These are phyloP conservation scores for Perccottus glenii DNA, from an alignment of 2,113 vertebrate genomes.

Conservation along the genomic window DNA sequence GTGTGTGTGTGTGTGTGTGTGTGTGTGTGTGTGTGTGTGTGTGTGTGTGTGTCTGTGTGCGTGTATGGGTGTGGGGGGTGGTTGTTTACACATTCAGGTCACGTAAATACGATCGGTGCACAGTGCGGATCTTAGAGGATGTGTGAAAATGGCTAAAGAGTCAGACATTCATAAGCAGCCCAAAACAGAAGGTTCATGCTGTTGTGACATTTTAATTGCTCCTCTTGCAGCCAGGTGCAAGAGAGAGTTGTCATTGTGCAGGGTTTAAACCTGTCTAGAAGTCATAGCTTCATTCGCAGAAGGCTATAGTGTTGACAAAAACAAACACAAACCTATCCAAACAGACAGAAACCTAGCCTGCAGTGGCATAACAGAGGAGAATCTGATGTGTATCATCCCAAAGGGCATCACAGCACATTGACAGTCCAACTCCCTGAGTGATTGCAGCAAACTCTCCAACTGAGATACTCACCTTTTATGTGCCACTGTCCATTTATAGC, in stretches of 20 bases:
- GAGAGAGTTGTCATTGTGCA: slow-evolving; percentile 52
- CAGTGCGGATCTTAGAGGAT: too few species aligned
- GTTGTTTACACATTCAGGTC: too few species aligned
- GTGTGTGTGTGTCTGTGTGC: too few species aligned
- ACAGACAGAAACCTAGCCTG: slow-evolving; percentile 10
- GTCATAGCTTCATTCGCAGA: slow-evolving; percentile 48
- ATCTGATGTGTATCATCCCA: slow-evolving; percentile 47
- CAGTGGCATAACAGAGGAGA: slow-evolving; percentile 30
- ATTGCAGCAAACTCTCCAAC: slow-evolving; percentile 31
- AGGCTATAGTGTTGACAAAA: slow-evolving; percentile 39
- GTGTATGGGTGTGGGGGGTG: too few species aligned
- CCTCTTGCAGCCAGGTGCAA: slow-evolving; percentile 49
- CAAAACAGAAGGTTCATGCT: slow-evolving; percentile 47
- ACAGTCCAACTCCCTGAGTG: slow-evolving; percentile 29
- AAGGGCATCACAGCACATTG: slow-evolving; percentile 46
- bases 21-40: too few species aligned
- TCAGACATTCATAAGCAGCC: slow-evolving; percentile 17
- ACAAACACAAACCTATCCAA: slow-evolving; percentile 15
- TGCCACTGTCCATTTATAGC: slow-evolving; percentile 21
- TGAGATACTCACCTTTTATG: slow-evolving; percentile 21
- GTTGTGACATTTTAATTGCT: slow-evolving; percentile 77
- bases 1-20: too few species aligned
- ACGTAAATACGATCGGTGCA: too few species aligned
- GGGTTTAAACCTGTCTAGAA: slow-evolving; percentile 36
- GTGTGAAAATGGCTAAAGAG: background rate